A percentile compares a stretch with the other conserved stretches of the same genome.
Conservation (phyloP, 2,888 invertebrate genomes). For the Dasypolia templi region DNA sequence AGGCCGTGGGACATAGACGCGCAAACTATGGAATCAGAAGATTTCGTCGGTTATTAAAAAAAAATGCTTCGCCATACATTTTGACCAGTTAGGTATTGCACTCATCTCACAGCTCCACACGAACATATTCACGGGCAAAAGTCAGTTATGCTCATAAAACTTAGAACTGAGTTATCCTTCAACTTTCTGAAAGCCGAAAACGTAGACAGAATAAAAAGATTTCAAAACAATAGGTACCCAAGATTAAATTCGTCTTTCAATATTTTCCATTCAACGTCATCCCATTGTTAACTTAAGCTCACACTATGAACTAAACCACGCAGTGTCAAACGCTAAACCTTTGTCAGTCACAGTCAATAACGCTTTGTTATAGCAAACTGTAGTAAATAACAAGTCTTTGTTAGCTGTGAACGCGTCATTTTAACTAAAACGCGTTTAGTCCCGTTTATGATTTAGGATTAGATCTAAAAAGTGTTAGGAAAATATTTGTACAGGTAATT, state of each 20-base stretch:
- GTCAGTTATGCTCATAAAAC: background rate
- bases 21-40: too few relatives aligned
- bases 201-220: slow-evolving; percentile 2
- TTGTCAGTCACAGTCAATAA: slow-evolving; percentile 45
- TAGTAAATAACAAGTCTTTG: slow-evolving; percentile 77
- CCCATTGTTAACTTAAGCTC: slow-evolving; percentile 11
- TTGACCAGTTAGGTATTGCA: too few relatives aligned
- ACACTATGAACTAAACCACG: slow-evolving; percentile 10
- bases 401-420: slow-evolving; percentile 74
- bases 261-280: slow-evolving; percentile 30
- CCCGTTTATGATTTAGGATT: slow-evolving; percentile 62
- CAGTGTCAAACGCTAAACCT: slow-evolving; percentile 42
- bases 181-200: background rate
- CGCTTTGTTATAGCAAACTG: slow-evolving; percentile 42
- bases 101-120: too few relatives aligned
- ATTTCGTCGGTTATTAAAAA: too few relatives aligned
- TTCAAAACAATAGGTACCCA: background rate
- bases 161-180: background rate
- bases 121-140: background rate
- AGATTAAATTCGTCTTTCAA: slow-evolving; percentile 28
- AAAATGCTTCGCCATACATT: too few relatives aligned
- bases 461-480: slow-evolving; percentile 1
- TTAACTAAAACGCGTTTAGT: slow-evolving; percentile 76
- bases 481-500: background rate
- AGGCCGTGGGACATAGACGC: too few relatives aligned